These are phyloP conservation scores for Papilio aristodemus DNA, from an alignment of 1,140 invertebrate genomes.

Conservation along the genomic window DNA sequence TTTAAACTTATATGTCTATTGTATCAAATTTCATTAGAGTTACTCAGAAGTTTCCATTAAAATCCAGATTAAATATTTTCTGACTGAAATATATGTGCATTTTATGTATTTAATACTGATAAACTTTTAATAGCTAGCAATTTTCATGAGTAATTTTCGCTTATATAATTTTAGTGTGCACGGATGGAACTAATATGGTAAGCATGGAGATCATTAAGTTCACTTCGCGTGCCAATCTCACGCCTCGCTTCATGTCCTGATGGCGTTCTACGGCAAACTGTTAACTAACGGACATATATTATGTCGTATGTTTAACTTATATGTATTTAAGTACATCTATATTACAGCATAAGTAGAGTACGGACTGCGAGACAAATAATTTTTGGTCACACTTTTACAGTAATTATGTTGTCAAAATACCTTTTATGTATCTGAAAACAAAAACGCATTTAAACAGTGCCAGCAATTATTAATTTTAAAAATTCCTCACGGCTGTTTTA, in stretches of 20 bases:
- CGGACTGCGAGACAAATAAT: neutral
- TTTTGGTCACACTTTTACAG: too few species aligned
- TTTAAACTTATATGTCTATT: too few species aligned
- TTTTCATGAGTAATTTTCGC: neutral
- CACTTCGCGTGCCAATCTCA: neutral
- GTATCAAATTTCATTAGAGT: too few species aligned
- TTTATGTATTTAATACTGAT: neutral
- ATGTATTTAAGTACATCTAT: neutral
- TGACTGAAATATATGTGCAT: too few species aligned
- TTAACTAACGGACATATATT: slow-evolving; percentile 6
- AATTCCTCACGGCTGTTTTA: too few species aligned
- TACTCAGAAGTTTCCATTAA: too few species aligned
- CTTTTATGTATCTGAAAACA: too few species aligned
- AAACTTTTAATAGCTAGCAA: neutral
- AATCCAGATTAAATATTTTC: too few species aligned
- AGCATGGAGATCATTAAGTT: neutral
- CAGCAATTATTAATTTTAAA: too few species aligned
- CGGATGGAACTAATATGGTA: slow-evolving; percentile 5
- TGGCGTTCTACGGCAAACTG: neutral
- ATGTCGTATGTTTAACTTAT: neutral
- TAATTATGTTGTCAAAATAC: too few species aligned
- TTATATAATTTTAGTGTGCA: neutral
- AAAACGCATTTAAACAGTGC: too few species aligned
- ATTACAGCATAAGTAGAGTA: neutral
- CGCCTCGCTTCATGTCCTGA: slow-evolving; percentile 6